Conservation (phyloP, 2,113 vertebrate genomes). For the Leucopsar rothschildi region DNA sequence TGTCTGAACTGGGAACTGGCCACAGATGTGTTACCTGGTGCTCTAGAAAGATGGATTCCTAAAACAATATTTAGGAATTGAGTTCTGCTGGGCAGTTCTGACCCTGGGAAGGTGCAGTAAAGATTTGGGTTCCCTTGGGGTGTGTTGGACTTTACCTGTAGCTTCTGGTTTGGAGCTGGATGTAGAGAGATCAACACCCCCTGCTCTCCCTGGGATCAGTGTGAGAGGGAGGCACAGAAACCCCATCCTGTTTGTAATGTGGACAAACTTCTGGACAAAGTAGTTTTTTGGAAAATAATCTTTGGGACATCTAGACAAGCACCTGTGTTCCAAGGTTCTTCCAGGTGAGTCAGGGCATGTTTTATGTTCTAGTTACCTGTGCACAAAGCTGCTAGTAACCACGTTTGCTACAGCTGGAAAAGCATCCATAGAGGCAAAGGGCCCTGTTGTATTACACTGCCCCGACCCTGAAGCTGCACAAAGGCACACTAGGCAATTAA, state of each 20-base stretch:
- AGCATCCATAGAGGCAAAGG: not conserved
- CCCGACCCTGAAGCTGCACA: not conserved
- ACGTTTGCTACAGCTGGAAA: not conserved
- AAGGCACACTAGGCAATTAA: not conserved
- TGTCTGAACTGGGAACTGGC: not conserved
- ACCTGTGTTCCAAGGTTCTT: not conserved
- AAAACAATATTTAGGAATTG: too few relatives aligned
- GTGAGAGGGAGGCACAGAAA: not conserved
- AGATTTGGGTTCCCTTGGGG: not conserved
- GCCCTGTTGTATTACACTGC: not conserved
- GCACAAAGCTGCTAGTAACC: fast-evolving
- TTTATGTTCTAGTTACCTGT: not conserved
- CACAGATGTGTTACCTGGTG: fast-evolving
- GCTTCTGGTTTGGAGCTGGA: not conserved
- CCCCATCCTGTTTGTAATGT: not conserved
- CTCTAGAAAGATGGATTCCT: not conserved
- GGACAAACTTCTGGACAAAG: not conserved
- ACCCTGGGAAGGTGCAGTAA: not conserved
- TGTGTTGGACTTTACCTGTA: not conserved
- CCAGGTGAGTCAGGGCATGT: not conserved
- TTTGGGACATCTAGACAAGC: not conserved
- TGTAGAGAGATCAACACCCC: not conserved
- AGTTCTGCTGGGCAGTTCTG: not conserved
- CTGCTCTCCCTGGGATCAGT: not conserved
- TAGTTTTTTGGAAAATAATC: not conserved